Evolutionary conservation across 2,888 invertebrate species (phyloP), one percentile per base, ranked within the genome.

Genomic region (Erebia aethiops): DNA sequence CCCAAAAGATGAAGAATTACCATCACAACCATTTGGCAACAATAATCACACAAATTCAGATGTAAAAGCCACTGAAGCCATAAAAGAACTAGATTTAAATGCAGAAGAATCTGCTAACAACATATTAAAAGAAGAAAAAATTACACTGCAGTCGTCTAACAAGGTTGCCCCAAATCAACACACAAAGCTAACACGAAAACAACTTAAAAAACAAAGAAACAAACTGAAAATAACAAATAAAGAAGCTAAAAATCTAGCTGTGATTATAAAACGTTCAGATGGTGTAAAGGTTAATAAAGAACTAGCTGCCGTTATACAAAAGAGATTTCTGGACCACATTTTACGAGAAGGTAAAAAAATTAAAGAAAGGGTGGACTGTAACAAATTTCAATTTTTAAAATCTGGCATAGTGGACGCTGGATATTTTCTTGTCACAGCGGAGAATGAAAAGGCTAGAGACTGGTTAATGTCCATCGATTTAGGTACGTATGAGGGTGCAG

Each of bases 361-460:
- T 1, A n/a, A n/a, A 41, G 35, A 41, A 1, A 10, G 41, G 14
- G 58, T 60, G 7, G 58, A 41, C n/a, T 14, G 41, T 60, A 14
- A 41, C 14, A 60, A 60, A 41, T 35, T 60, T 2, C 7, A 60
- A 1, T 60, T 60, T 60, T 10, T 14, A 35, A 41, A 60, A 8
- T 60, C 58, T 41, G 58, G 58, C 7, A 35, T 60, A 4, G 58
- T 60, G 5, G 58, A 60, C 41, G 35, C 13, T 41, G 58, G n/a
- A 3, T 60, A 60, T 41, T 60, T 41, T 41, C 58, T 60, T 35
- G 58, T 60, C 35, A 60, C 58, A 41, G 35, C 58, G 41, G 16
- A 14, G 41, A 60, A 60, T 60, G 58, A 41, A 16, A 9, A 60
- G 41, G 41, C 58, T 9, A 60, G 58, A 60, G 58, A 60, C n/a